Evolutionary conservation across 2,888 invertebrate genomes (phyloP), one percentile per base, ranked within the genome.

Genomic region (Drosophila meridiana): DNA sequence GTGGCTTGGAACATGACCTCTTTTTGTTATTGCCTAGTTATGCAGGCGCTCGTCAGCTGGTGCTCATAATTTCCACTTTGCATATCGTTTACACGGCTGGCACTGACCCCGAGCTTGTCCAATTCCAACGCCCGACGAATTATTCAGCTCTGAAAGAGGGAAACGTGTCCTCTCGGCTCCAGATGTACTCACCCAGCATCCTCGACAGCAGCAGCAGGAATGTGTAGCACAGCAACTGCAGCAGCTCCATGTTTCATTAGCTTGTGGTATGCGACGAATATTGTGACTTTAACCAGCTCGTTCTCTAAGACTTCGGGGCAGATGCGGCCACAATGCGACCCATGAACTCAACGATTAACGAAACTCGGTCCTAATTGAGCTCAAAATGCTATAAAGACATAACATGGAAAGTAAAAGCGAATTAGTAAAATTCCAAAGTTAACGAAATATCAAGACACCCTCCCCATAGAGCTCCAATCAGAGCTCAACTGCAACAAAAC

Each of bases 211-310:
- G 90, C 78, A 92, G 78, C 65, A 92, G 84, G 73, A 91, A 85
- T 70, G 87, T 91, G 81, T 91, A 92, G 80, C 91, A 91, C 74
- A 92, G 84, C 77, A 90, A 81, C 85, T 92, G 91, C 80, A 86
- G 86, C 78, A 89, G 78, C 82, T 92, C 92, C 92, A 92, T 92
- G 76, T 92, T 92, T 88, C 83, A 90, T 90, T 76, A 83, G 87
- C 80, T 70, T 72, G 50, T 70, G 62, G 73, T 77, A 71, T 75
- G 57, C 65, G 69, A 57, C 59, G 55, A 63, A 42, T 63, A 63
- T 40, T 48, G 32, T 26, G 42, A 55, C 20, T 57, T 20, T 20
- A 20, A 45, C 28, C 52, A 58, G 56, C 43, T 45, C 34, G 4
- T 58, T 20, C 3, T 43, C 26, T 8, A 9, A 14, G 28, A 28